Percentiles rank a stretch among this genome's conserved stretches.
Conservation (phyloP, 2,888 invertebrate species). For the Machimus atricapillus region DNA sequence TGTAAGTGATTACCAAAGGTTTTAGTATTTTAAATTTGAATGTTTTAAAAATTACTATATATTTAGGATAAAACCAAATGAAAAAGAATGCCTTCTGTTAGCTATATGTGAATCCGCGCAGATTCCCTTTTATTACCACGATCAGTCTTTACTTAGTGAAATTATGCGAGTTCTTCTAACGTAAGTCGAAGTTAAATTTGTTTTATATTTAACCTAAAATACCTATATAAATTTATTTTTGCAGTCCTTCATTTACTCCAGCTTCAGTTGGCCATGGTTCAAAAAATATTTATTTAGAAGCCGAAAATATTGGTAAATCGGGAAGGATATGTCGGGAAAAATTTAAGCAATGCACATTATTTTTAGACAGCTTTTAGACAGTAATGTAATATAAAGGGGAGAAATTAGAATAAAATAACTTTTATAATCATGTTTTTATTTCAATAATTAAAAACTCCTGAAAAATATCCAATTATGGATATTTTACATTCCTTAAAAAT, state of each 20-base stretch:
- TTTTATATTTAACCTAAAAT: background rate
- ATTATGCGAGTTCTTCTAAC: conserved; percentile 69
- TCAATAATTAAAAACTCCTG: conserved; percentile 44
- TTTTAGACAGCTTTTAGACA: background rate
- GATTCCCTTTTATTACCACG: conserved; percentile 63
- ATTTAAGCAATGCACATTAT: background rate
- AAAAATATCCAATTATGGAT: conserved; percentile 56
- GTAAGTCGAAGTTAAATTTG: conserved; percentile 58
- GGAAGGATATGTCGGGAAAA: background rate
- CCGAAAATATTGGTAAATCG: background rate
- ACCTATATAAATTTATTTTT: background rate
- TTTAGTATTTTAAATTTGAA: too few species aligned
- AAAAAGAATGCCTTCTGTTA: conserved; percentile 66
- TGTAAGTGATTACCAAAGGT: conserved; percentile 56
- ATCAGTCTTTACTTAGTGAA: conserved; percentile 68
- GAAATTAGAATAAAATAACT: background rate
- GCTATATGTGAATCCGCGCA: conserved; percentile 69
- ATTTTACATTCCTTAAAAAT: conserved; percentile 55
- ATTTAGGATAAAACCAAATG: conserved; percentile 53
- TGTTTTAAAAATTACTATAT: background rate
- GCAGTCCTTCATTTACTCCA: background rate
- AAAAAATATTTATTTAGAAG: background rate
- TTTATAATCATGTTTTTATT: background rate
- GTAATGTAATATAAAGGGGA: background rate
- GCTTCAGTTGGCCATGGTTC: background rate